Evolutionary conservation across 2,888 invertebrate species (phyloP).

Genomic region (Tipula vernalis): DNA sequence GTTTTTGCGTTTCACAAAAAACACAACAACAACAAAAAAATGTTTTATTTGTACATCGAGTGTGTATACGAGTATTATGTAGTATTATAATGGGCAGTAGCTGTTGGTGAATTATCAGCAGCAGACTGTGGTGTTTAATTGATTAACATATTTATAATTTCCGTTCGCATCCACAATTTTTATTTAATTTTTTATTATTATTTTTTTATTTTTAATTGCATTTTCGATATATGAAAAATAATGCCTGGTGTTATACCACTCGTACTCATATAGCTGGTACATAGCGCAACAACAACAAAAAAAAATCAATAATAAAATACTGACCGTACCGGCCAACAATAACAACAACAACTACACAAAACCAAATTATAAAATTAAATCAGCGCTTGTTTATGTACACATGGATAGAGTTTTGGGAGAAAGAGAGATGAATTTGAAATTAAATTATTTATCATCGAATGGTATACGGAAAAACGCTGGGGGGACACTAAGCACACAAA

Average conservation of each 20-base stretch:
- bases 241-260: neutral
- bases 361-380: neutral
- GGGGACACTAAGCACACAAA: neutral
- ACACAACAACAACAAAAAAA: neutral
- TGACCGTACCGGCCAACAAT: neutral
- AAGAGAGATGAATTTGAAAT: neutral
- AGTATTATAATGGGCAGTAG: neutral
- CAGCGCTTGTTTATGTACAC: neutral
- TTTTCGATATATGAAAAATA: neutral
- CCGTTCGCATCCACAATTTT: neutral
- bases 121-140: neutral
- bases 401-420: neutral
- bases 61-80: neutral
- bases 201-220: neutral
- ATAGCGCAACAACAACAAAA: neutral
- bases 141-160: neutral
- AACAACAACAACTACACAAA: neutral
- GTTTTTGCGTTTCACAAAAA: neutral
- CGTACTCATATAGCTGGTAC: neutral
- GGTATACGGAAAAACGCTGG: neutral
- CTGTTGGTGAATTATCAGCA: neutral
- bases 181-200: neutral
- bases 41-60: neutral
- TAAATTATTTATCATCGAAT: neutral
- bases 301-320: neutral